A percentile compares a stretch with the other conserved stretches of the same genome.
Evolutionary conservation across 2,888 invertebrate species (phyloP).

Genomic region (Clistopyga incitator): DNA sequence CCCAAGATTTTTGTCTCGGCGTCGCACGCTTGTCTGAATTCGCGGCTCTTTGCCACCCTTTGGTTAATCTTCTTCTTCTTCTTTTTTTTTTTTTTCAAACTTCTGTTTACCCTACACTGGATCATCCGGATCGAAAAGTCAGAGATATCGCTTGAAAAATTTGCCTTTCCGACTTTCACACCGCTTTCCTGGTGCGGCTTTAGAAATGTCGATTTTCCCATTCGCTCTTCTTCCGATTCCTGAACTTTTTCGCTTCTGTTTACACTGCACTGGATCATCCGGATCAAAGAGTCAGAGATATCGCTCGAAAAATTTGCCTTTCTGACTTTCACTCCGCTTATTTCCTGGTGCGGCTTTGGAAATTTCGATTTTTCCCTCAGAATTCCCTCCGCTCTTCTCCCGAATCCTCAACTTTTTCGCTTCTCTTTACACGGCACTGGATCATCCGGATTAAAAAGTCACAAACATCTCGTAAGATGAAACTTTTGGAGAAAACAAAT

Average conservation of each 20-base stretch:
- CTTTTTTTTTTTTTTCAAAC: no score
- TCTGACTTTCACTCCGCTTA: conserved; percentile 53
- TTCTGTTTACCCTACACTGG: conserved; percentile 65
- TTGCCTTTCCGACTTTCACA: conserved; percentile 53
- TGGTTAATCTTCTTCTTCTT: conserved; percentile 36
- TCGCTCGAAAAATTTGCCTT: conserved; percentile 24
- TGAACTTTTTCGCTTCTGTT: conserved; percentile 51
- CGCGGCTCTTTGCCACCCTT: conserved; percentile 45
- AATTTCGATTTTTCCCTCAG: not conserved
- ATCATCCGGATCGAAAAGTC: conserved; percentile 67
- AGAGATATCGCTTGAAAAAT: conserved; percentile 46
- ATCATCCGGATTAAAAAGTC: conserved; percentile 65
- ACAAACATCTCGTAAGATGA: conserved; percentile 33
- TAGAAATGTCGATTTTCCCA: not conserved
- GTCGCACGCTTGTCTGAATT: conserved; percentile 17
- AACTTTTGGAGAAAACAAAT: conserved; percentile 39
- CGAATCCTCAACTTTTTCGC: conserved; percentile 41
- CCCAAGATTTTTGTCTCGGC: not conserved
- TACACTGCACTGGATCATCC: conserved; percentile 64
- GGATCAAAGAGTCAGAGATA: conserved; percentile 61
- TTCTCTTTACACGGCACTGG: conserved; percentile 61
- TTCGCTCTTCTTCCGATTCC: conserved; percentile 47
- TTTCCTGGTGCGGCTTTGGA: not conserved
- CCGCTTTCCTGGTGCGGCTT: not conserved
- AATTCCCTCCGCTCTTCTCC: conserved; percentile 13